These are phyloP conservation scores for Microplitis manilae DNA, from an alignment of 2,888 invertebrate species.

Conservation along the genomic window DNA sequence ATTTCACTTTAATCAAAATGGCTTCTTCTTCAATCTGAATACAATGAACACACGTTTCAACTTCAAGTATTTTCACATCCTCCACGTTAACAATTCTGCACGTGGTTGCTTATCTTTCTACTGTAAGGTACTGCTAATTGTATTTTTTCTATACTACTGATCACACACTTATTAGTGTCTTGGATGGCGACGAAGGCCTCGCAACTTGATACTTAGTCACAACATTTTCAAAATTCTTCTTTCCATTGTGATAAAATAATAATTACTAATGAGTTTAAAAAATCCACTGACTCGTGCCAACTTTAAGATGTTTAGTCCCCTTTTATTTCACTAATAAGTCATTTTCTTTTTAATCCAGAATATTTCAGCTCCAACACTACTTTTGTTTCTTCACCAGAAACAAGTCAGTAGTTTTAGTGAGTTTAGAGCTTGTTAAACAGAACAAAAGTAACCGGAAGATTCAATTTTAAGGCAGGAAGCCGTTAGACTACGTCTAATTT, in stretches of 20 bases:
- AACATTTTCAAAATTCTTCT: slow-evolving; percentile 69
- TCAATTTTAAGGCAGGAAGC: not conserved
- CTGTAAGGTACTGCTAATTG: not conserved
- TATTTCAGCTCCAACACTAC: not conserved
- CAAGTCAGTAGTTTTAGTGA: not conserved
- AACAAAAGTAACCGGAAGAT: not conserved
- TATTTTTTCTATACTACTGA: slow-evolving; percentile 56
- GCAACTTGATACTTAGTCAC: slow-evolving; percentile 64
- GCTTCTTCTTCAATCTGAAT: no score
- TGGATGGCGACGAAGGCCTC: slow-evolving; percentile 57
- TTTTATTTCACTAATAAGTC: not conserved
- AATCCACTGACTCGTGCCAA: not conserved
- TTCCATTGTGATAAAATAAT: slow-evolving; percentile 59
- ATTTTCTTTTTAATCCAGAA: not conserved
- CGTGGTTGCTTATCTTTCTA: slow-evolving; percentile 15
- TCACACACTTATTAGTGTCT: slow-evolving; percentile 70
- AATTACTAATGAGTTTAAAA: not conserved
- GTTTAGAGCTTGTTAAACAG: not conserved
- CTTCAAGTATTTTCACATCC: no score
- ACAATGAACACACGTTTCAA: no score
- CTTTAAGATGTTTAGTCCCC: not conserved
- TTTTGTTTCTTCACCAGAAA: not conserved
- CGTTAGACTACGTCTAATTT: not conserved
- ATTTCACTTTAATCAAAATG: no score
- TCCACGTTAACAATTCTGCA: not conserved